Conservation (phyloP, 2,888 invertebrate genomes). For the Cyrtodaria siliqua region DNA sequence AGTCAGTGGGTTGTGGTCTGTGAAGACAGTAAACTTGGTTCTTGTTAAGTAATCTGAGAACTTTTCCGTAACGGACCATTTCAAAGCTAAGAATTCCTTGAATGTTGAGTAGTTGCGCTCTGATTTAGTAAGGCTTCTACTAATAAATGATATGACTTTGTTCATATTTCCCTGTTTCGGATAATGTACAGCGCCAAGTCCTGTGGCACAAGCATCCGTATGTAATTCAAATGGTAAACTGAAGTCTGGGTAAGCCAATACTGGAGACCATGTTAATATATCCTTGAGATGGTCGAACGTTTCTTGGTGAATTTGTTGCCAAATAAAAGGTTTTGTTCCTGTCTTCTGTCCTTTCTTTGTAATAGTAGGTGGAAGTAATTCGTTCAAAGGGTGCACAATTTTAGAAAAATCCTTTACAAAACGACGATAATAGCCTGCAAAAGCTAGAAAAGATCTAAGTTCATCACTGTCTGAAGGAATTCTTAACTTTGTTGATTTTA, state of each 20-base stretch:
- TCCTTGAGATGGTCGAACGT: constrained; percentile 36
- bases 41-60: constrained; percentile 1
- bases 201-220: constrained; percentile 38
- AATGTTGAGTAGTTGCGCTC: constrained; percentile 4
- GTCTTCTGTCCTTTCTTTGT: constrained; percentile 11
- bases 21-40: constrained; percentile 2
- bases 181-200: too few relatives aligned
- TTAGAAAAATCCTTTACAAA: constrained; percentile 57
- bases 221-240: constrained; percentile 43
- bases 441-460: constrained; percentile 51
- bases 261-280: constrained; percentile 35
- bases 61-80: constrained; percentile 14
- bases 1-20: constrained; percentile 16
- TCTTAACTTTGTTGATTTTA: constrained; percentile 41
- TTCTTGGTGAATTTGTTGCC: too few relatives aligned
- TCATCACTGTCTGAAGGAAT: constrained; percentile 39
- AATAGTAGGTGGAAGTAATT: constrained; percentile 30
- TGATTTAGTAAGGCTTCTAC: constrained; percentile 1
- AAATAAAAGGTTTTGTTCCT: constrained; percentile 17
- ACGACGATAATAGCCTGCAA: constrained; percentile 54
- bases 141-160: constrained; percentile 55
- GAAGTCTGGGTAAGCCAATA: constrained; percentile 50
- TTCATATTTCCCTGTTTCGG: too few relatives aligned
- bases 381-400: constrained; percentile 52
- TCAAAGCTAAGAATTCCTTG: constrained; percentile 6